Evolutionary conservation across 92 coral and sea anemone species (phyloP), one percentile per base, ranked within the genome.

Genomic region (Porites rus): DNA sequence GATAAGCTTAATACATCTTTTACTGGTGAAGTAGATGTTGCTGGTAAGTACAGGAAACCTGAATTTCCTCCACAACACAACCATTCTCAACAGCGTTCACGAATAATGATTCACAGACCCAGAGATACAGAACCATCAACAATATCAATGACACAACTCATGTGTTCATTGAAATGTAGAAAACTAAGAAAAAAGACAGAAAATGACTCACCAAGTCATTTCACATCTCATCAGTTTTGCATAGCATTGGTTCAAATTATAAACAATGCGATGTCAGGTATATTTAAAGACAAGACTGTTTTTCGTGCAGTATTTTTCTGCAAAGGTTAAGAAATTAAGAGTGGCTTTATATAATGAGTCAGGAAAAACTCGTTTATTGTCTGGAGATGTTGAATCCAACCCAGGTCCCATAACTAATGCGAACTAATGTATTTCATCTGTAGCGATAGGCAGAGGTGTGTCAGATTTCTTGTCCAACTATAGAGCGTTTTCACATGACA

Each of bases 321-420:
- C 14, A 75, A 72, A 72, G 51, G 7, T 25, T 72, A 72, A n/a
- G 77, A 46, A 6, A 72, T 14, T 25, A 18, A 20, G 60, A 51
- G n/a, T 10, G 7, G 13, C 31, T 25, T 72, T 11, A 24, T 53
- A 54, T 54, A 51, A 76, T 77, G n/a, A 69, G 68, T 65, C 77
- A 51, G 72, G 77, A 14, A 9, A 18, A 38, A 59, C 18, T 64
- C 53, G 64, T 65, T 82, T 72, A 82, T 82, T 83, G 51, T 85
- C 89, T 66, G 90, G 85, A 12, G 93, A 85, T 73, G 51, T 84
- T 56, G 92, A 89, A 84, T 75, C 69, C 59, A 84, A 89, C 56
- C 92, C 92, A 66, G 59, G 6, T 53, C 59, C 59, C 5, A 12
- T 54, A 54, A 54, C 59, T 1, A 54, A 54, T 6, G 13, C 59